These are phyloP conservation scores for Sylvietta virens DNA, from an alignment of 2,113 vertebrate genomes.

Conservation along the genomic window DNA sequence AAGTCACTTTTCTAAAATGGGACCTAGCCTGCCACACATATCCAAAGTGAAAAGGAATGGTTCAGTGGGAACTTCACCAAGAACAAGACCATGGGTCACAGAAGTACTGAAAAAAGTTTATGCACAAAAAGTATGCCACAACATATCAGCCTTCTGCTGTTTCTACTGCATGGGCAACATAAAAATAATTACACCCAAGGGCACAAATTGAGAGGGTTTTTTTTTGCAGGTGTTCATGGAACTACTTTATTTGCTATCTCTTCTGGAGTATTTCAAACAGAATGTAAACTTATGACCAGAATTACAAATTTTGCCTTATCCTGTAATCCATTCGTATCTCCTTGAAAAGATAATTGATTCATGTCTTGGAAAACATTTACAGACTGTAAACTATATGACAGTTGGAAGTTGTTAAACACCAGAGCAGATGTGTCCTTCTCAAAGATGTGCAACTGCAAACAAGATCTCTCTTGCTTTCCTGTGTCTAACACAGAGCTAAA, in stretches of 20 bases:
- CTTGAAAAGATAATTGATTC: not conserved
- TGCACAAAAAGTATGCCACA: not conserved
- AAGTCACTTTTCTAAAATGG: not conserved
- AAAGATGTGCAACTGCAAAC: not conserved
- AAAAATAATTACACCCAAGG: not conserved
- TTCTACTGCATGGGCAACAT: not conserved
- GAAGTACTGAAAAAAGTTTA: not conserved
- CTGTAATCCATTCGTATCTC: not conserved
- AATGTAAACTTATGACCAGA: not conserved
- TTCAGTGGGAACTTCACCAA: not conserved
- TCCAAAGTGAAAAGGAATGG: not conserved
- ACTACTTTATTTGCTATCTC: not conserved
- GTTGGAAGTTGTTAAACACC: not conserved
- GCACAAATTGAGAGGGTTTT: rapidly evolving
- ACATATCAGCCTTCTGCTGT: not conserved
- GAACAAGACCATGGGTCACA: not conserved
- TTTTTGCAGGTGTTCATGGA: not conserved
- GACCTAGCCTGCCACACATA: not conserved
- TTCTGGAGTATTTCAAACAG: not conserved
- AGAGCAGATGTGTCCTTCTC: not conserved
- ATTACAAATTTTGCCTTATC: not conserved
- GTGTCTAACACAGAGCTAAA: not conserved
- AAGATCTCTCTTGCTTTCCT: not conserved
- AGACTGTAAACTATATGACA: not conserved
- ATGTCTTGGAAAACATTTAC: not conserved